Evolutionary conservation across 2,113 vertebrate genomes (phyloP).

Genomic region (Sceloporus tristichus): DNA sequence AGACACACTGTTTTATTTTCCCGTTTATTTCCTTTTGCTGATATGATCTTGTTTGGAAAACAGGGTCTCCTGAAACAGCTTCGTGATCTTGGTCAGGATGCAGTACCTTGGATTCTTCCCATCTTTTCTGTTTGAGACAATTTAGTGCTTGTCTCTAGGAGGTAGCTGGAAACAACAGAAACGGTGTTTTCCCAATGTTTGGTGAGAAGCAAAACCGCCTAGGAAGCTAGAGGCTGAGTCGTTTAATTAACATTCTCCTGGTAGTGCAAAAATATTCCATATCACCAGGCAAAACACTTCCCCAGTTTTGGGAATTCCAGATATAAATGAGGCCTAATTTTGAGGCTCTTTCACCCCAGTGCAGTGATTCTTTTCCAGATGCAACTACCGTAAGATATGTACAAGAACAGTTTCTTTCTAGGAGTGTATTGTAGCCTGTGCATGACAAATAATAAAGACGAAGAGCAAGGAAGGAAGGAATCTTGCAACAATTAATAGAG

Average conservation of each 20-base stretch:
- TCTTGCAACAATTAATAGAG: not conserved
- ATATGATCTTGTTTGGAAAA: constrained; percentile 44
- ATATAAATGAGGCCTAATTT: not conserved
- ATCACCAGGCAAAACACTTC: constrained; percentile 9
- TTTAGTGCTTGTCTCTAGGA: not conserved
- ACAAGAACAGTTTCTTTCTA: too few species aligned
- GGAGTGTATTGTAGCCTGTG: too few species aligned
- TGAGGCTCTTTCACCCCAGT: not conserved
- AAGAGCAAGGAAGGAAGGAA: not conserved
- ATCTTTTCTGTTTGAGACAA: not conserved
- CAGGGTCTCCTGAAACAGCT: not conserved
- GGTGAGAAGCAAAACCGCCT: fast-evolving
- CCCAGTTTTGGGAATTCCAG: not conserved
- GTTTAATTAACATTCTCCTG: constrained; percentile 17
- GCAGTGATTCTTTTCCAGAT: not conserved
- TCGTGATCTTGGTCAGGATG: not conserved
- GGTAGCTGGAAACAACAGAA: not conserved
- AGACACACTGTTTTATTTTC: not conserved
- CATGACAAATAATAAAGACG: not conserved
- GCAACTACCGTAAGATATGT: too few species aligned
- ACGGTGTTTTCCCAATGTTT: constrained; percentile 18
- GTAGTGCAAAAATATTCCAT: not conserved
- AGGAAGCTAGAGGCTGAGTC: fast-evolving
- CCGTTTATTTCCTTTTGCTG: constrained; percentile 48
- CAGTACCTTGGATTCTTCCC: not conserved